Evolutionary conservation across 2,888 invertebrate species (phyloP), one percentile per base, ranked within the genome.

Genomic region (Ischnus inquisitorius): DNA sequence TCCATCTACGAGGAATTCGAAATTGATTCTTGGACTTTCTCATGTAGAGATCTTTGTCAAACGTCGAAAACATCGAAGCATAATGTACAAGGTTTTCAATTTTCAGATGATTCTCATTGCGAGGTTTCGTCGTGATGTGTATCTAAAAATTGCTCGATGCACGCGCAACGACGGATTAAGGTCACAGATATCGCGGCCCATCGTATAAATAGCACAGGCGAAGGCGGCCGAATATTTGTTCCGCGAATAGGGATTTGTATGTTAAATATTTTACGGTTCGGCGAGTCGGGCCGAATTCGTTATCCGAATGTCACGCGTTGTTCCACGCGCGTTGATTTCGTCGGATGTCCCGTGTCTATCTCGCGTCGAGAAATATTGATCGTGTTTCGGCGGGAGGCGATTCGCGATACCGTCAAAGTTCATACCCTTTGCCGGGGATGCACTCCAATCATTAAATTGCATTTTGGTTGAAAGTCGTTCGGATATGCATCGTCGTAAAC

Each of bases 361-460:
- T 72, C 41, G 41, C 48, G 28, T 48, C 41, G 62, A 19, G 43
- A 25, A 64, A 79, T 79, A 79, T 79, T 72, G 79, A 79, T 72
- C 72, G 41, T 65, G 43, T 43, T n/a, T 39, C 65, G 54, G 51
- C 65, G 28, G 48, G 48, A 19, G 19, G n/a, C 34, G 46, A 46
- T 41, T 19, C 19, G 51, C 71, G n/a, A n/a, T 79, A 65, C 12
- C 43, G 54, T 16, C 41, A 39, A 19, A 43, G 65, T 39, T 28
- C 22, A 57, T 62, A n/a, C 54, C 54, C 72, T 54, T 54, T 22
- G 54, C 54, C 19, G 8, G 19, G 65, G 54, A 54, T 65, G 46
- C 57, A 65, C 72, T 72, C n/a, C n/a, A 72, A 72, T 72, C 72
- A 57, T 72, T 57, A 46, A 72, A 79, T n/a, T 57, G 48, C 72